Evolutionary conservation across 1,140 invertebrate species (phyloP).

Genomic region (Diorhabda carinulata): DNA sequence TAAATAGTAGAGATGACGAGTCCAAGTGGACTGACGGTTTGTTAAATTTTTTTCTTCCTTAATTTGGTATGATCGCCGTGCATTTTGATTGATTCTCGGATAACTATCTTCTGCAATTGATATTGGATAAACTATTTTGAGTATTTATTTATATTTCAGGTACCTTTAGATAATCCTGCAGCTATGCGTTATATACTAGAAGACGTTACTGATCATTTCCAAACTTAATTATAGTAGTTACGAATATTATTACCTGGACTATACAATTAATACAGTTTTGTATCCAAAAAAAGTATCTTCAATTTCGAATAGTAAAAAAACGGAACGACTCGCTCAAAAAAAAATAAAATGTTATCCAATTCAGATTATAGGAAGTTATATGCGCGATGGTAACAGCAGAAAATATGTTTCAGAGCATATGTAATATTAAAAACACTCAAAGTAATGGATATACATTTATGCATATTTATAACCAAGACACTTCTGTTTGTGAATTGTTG

Average conservation of each 20-base stretch:
- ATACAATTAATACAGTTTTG: too few relatives aligned
- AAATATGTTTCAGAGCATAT: slow-evolving; percentile 6
- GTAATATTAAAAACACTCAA: slow-evolving; percentile 17
- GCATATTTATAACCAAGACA: slow-evolving; percentile 16
- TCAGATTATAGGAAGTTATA: slow-evolving; percentile 10
- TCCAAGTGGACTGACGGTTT: too few relatives aligned
- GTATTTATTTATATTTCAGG: background rate
- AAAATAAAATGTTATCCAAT: background rate
- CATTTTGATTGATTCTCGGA: too few relatives aligned
- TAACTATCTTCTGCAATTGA: too few relatives aligned
- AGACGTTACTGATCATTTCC: background rate
- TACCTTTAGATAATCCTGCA: background rate
- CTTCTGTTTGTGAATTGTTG: slow-evolving; percentile 7
- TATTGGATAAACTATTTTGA: too few relatives aligned
- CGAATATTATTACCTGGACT: too few relatives aligned
- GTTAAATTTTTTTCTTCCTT: too few relatives aligned
- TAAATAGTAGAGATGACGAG: too few relatives aligned
- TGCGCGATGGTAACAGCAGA: slow-evolving; percentile 5
- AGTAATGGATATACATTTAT: slow-evolving; percentile 10
- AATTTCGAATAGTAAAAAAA: too few relatives aligned
- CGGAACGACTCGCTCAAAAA: too few relatives aligned
- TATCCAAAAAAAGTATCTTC: too few relatives aligned
- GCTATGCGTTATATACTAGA: background rate
- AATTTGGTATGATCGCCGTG: too few relatives aligned
- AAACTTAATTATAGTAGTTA: background rate